Base-by-base conservation (phyloP, 2,113 vertebrate genomes). In the Pongo abelii region DNA sequence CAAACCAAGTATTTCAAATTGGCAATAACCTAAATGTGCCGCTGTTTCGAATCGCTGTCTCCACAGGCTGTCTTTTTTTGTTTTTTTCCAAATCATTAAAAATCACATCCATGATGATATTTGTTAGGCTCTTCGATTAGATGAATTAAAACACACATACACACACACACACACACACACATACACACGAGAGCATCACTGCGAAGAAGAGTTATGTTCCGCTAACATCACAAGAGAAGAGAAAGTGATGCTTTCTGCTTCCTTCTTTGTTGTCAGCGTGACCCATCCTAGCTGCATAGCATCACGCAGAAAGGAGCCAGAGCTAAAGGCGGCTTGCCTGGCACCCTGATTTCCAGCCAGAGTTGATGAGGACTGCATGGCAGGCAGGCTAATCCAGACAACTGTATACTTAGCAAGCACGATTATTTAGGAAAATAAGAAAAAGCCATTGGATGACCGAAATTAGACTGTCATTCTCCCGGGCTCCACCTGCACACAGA, bases 1-100 rank as follows among this genome's bases (percentile, higher is more conserved):
- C 98, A 98, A 98, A 98, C 98, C 98, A 96, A 98, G 98, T 98
- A 98, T 99, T 99, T 99, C 98, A 98, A 98, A 99, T 97, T 98
- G 99, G 98, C 99, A 99, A 98, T 98, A 99, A 98, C 98, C 98
- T 99, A 98, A 98, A 98, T 96, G 98, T 98, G 98, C 98, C 96
- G 98, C 98, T 97, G 98, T 97, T 98, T 98, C 98, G 70, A 98
- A 98, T 98, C 75, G 96, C 98, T 94, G 98, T 98, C 98, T 99
- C 98, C 99, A 98, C 97, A 97, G 98, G 98, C 99, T 98, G 98
- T 97, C 97, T 98, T 97, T 98, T 97, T 43, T 97, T 97, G 97
- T 52, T 40, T 9, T 9, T 8, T 32, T 2, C 97, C 88, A 98
- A 98, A 98, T 98, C 98, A 98, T 99, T 98, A 98, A 98, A 99